Conservation (phyloP, 2,888 invertebrate genomes). For the Morpho achilles region DNA sequence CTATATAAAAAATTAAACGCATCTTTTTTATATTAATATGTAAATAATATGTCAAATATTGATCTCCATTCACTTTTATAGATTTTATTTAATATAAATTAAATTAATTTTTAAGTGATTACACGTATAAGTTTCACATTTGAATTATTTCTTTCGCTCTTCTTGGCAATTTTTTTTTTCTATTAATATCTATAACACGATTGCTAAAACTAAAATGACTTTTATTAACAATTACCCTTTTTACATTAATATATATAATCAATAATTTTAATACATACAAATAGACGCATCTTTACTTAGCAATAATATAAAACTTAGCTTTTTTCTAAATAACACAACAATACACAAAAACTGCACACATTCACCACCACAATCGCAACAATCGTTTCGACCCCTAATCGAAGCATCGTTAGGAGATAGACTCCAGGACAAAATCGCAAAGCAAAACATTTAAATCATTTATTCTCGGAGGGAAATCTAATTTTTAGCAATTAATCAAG, state of each 20-base stretch:
- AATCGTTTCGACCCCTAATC: no score
- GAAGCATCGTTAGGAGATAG: no score
- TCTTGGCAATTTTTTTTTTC: constrained; percentile 14
- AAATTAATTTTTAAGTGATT: constrained; percentile 1
- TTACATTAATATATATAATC: constrained; percentile 41
- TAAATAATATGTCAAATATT: neutral
- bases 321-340: no score
- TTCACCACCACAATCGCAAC: no score
- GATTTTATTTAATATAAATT: constrained; percentile 3
- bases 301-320: neutral
- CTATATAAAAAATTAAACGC: no score
- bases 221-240: neutral
- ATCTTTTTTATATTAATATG: constrained; percentile 3
- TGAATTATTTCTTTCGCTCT: constrained; percentile 19
- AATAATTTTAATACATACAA: constrained; percentile 10
- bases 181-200: no score
- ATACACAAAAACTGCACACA: no score
- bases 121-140: constrained; percentile 5
- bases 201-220: neutral
- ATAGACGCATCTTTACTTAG: constrained; percentile 11
- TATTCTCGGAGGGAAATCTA: no score
- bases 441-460: no score
- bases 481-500: no score
- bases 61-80: no score
- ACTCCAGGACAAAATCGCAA: no score